Evolutionary conservation across 2,797 vertebrate species (phyloP), one percentile per base, ranked within the genome.

Genomic region (Holocentrus rufus): DNA sequence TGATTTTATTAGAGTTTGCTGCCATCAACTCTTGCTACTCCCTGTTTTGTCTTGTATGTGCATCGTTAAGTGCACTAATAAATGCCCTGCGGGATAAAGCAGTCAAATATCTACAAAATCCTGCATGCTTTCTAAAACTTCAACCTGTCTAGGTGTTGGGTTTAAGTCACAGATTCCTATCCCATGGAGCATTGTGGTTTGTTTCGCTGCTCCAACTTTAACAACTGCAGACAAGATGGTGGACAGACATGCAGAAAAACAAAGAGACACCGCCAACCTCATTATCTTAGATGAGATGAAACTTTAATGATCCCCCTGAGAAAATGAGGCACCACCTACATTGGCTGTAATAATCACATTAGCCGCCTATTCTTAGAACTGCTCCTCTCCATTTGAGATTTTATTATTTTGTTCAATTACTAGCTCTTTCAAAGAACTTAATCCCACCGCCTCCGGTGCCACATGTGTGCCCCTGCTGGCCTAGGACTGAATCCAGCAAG

Each of bases 321-420:
- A 27, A 58, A 59, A 31, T 42, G 22, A 23, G 10, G 46, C 20
- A 22, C 27, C 72, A 13, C 23, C 46, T 63, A 62, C 39, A 52
- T 53, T 36, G n/a, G 27, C 42, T 65, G 34, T 6, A 39, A 55
- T 52, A 36, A 72, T 20, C 1, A 5, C 71, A 20, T 1, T 25
- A 64, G 65, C 47, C 57, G 74, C 25, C n/a, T 20, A 20, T 71
- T 71, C 61, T 84, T 31, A 52, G 31, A 57, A 58, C 70, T 53
- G 30, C 22, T 61, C 20, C 47, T 70, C 60, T 67, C 54, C 23
- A 18, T 69, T 59, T 70, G 58, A 78, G 65, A 79, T 65, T 81
- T 82, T 78, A 80, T 65, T 73, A 68, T 74, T 66, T 65, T 72
- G 72, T 81, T 76, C 78, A 85, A 84, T 80, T 79, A 78, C 71